Evolutionary conservation across 92 coral and sea anemone genomes (phyloP).

Genomic region (Paragorgia papillata): DNA sequence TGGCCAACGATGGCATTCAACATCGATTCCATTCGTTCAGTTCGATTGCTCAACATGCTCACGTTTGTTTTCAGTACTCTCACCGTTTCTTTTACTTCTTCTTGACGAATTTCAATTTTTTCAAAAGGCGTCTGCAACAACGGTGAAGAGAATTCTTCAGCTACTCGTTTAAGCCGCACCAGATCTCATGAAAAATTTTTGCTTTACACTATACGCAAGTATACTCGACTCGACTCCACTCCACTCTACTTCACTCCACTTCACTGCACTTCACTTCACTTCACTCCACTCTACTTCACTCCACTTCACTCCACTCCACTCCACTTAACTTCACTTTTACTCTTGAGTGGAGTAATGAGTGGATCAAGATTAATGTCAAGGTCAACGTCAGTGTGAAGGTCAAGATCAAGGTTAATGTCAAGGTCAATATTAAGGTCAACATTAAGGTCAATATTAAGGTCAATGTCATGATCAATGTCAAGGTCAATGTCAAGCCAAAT

Average conservation of each 20-base stretch:
- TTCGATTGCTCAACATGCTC: conserved; percentile 70
- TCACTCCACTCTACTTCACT: background rate
- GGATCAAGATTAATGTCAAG: too few relatives aligned
- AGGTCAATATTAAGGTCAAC: too few relatives aligned
- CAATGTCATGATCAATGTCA: too few relatives aligned
- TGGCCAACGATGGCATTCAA: conserved; percentile 75
- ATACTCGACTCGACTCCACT: background rate
- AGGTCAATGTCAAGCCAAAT: too few relatives aligned
- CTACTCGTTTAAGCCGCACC: background rate
- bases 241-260: background rate
- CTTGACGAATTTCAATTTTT: conserved; percentile 74
- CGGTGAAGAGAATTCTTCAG: background rate
- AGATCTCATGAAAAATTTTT: too few relatives aligned
- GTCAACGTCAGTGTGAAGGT: too few relatives aligned
- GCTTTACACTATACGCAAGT: background rate
- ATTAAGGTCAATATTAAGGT: too few relatives aligned
- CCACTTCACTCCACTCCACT: too few relatives aligned
- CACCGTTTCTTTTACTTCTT: conserved; percentile 63
- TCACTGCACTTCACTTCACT: too few relatives aligned
- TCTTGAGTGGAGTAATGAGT: too few relatives aligned
- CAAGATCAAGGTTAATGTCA: too few relatives aligned
- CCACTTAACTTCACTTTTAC: too few relatives aligned
- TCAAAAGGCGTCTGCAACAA: conserved; percentile 72
- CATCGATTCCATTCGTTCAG: conserved; percentile 80
- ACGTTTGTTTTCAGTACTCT: conserved; percentile 57